These are phyloP conservation scores for Steinernema feltiae DNA, from an alignment of 1,140 invertebrate species.

Conservation along the genomic window DNA sequence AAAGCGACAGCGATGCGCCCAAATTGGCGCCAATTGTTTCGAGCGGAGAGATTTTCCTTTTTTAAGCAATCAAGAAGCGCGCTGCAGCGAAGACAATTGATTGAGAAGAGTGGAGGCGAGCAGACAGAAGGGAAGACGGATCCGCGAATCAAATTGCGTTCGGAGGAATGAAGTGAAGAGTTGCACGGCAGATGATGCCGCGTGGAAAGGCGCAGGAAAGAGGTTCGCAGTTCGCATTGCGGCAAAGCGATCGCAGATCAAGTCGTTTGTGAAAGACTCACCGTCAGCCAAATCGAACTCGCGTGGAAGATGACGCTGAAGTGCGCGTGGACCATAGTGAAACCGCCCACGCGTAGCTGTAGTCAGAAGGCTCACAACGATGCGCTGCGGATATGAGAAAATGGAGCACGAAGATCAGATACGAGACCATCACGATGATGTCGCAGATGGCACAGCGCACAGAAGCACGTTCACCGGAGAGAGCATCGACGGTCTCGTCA, in stretches of 20 bases:
- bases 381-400: conserved; percentile 46
- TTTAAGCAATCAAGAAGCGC: background rate
- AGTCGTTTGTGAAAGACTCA: too few species aligned
- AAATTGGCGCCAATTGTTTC: conserved; percentile 9
- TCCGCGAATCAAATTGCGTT: too few species aligned
- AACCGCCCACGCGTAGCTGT: conserved; percentile 46
- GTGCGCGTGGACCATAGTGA: conserved; percentile 52
- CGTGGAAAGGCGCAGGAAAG: too few species aligned
- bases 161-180: too few species aligned
- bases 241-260: too few species aligned
- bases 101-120: conserved; percentile 11
- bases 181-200: too few species aligned
- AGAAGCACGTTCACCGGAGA: conserved; percentile 53
- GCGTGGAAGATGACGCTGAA: conserved; percentile 54
- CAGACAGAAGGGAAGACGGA: background rate
- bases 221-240: too few species aligned
- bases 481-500: conserved; percentile 66
- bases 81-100: too few species aligned
- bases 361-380: conserved; percentile 36
- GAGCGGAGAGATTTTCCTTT: background rate
- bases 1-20: background rate
- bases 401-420: conserved; percentile 52
- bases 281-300: conserved; percentile 53
- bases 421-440: conserved; percentile 54
- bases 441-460: conserved; percentile 55